Base-by-base conservation (phyloP, 2,888 invertebrate genomes). In the Ctenicera cuprea region DNA sequence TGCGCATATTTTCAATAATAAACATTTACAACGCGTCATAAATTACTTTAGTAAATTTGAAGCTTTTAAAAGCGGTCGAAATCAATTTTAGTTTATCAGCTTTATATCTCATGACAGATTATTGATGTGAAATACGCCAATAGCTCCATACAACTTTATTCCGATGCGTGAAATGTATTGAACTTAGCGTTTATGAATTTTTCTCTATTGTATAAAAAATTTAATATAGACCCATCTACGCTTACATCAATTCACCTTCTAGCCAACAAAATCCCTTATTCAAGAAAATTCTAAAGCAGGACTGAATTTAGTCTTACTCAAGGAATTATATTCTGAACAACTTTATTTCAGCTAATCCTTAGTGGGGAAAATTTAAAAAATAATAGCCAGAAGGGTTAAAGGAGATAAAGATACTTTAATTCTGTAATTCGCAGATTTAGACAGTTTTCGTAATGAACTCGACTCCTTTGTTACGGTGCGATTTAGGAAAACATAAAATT, bases 81-180 rank as follows among this genome's bases (percentile, higher is more conserved):
- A 69, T 71, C 64, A 64, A 71, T 71, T n/a, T 71, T 57, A 26
- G 43, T 65, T 38, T 38, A 65, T 65, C 65, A 45, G 59, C 64
- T 48, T 63, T 71, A 38, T 57, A 54, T 71, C 61, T 20, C 63
- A 59, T 48, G 54, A 45, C 54, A 57, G 59, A 59, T 65, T 64
- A 65, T 38, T 66, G 66, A 54, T 66, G 66, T 43, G 54, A 66
- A 66, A 66, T 64, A 54, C 41, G 66, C 38, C 54, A n/a, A n/a
- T n/a, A n/a, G n/a, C n/a, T n/a, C n/a, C n/a, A 57, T 43, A 66
- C 66, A 64, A 66, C 66, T 66, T 54, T 41, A 66, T 66, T 66
- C 43, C 54, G 38, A 22, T 41, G 66, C 66, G 66, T 45, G 33
- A 67, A 57, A 43, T 57, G 57, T 57, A 67, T 67, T 59, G 45